phyloP scores from a whole-genome alignment of 1,140 invertebrate genomes.

The Diachasma alloeum region DNA sequence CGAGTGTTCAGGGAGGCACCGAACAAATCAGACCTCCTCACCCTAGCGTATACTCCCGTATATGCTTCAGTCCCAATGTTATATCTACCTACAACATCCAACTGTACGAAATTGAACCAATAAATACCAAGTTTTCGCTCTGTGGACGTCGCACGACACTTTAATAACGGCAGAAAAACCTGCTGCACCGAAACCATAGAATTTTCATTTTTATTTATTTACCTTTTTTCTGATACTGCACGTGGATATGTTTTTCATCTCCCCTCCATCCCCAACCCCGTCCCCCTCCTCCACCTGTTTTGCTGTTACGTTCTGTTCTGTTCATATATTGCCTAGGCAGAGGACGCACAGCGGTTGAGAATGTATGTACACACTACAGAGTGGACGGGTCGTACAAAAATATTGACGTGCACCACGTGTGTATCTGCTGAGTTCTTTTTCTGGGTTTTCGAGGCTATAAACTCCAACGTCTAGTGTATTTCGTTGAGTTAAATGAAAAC shows the following conservation, averaged over 20 bases:
- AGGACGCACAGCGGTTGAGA: neutral
- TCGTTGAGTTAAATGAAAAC: neutral
- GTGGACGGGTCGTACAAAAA: constrained; percentile 1
- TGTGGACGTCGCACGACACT: constrained; percentile 19
- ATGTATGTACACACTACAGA: neutral
- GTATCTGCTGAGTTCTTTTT: neutral
- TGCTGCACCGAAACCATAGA: neutral
- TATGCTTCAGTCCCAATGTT: neutral
- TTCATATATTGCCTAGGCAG: constrained; percentile 4
- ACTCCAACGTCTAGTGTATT: neutral
- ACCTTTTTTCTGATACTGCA: neutral
- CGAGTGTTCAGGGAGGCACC: constrained; percentile 12
- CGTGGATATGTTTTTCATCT: neutral
- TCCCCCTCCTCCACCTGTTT: neutral
- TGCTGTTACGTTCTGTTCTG: neutral
- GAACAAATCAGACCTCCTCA: neutral
- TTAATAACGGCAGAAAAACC: constrained; percentile 23
- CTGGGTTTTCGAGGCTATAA: neutral
- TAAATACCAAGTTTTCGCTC: constrained; percentile 39
- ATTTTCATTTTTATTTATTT: constrained; percentile 16
- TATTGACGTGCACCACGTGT: constrained; percentile 4
- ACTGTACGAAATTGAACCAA: constrained; percentile 38
- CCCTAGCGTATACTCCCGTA: neutral
- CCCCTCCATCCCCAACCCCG: too few relatives aligned
- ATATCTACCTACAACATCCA: neutral